Evolutionary conservation across 2,797 vertebrate genomes (phyloP), one percentile per base, ranked within the genome.

Genomic region (Apodemus agrarius): DNA sequence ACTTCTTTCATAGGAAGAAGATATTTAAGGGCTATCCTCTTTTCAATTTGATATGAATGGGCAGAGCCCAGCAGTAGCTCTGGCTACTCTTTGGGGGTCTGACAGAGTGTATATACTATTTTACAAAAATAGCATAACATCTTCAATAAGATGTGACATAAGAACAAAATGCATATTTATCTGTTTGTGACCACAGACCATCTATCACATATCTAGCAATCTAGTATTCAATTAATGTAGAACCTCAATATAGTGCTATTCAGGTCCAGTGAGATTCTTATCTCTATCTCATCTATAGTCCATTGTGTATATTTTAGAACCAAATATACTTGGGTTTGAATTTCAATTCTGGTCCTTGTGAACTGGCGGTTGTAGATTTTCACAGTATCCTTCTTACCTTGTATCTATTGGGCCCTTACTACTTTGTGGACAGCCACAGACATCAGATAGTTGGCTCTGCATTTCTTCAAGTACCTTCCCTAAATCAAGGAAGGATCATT

Each of bases 1-100:
- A 37, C 0, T 74, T 6, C 16, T 78, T 93, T 72, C 82, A 37
- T 46, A 82, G 46, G 26, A 81, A 78, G 31, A 19, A 31, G 17
- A 8, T 11, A 57, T 24, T 8, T 22, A 16, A 84, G 34, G 1
- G 19, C 1, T 87, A 43, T 81, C 37, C 6, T 84, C 21, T 69
- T 63, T 92, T 72, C 34, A 16, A 65, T 65, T 3, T 19, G 6
- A 49, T 11, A 49, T 34, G 52, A 22, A 12, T 31, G 3, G 1
- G 4, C 37, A 5, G 85, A 49, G 8, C 26, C 88, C 19, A 57
- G 1, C 16, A 63, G 24, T 59, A 14, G 5, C 34, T 69, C 13
- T 22, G 0, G 16, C 29, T n/a, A 37, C 3, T 17, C 8, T 10
- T 29, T 7, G 31, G 4, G 24, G 1, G 0, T 65, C 2, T 72